Conservation (phyloP, 2,113 vertebrate species). For the Neoarius graeffei region DNA sequence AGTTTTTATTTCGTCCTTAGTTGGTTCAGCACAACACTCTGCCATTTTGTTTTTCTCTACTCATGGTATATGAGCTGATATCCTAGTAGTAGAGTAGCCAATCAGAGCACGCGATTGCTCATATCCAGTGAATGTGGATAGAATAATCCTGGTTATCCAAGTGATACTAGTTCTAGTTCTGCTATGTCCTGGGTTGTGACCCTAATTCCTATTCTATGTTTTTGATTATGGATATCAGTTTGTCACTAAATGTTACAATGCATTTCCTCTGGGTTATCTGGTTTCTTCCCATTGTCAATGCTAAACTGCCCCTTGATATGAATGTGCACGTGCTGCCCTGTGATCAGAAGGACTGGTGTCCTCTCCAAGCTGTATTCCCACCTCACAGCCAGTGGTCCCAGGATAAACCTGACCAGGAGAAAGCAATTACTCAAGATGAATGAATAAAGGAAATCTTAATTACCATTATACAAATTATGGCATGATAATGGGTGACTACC, state of each 20-base stretch:
- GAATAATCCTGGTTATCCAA: too few species aligned
- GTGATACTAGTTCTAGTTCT: neutral
- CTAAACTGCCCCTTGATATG: neutral
- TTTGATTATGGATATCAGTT: neutral
- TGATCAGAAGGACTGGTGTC: neutral
- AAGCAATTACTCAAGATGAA: neutral
- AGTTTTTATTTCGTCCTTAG: too few species aligned
- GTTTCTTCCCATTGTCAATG: neutral
- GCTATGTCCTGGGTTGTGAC: neutral
- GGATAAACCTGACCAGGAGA: neutral
- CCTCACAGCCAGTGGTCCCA: neutral
- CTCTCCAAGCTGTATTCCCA: neutral
- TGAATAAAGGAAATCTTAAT: neutral
- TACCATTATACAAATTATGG: constrained; percentile 6
- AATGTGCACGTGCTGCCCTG: neutral
- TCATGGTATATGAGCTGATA: too few species aligned
- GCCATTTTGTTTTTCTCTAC: too few species aligned
- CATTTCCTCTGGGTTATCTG: neutral
- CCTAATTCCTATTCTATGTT: neutral
- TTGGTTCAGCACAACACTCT: too few species aligned
- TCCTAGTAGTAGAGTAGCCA: too few species aligned
- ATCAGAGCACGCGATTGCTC: too few species aligned
- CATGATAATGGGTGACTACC: neutral
- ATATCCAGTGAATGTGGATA: too few species aligned
- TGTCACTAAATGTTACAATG: neutral